Percentiles rank a stretch among this genome's conserved stretches.
Conservation (phyloP, 2,797 vertebrate genomes). For the Thalassophryne amazonica region DNA sequence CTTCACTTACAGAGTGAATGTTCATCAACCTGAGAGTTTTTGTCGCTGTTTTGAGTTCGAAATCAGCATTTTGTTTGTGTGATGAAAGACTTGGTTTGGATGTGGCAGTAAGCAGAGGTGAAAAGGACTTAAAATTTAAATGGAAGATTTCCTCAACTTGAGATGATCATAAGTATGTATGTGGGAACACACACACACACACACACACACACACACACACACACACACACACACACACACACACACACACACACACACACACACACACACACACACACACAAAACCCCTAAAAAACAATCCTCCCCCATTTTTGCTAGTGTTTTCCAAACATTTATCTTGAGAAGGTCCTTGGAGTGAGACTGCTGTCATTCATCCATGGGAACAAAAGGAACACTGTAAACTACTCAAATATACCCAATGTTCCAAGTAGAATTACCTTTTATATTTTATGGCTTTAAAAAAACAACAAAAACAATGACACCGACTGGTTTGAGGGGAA, state of each 20-base stretch:
- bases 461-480: neutral
- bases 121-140: no score
- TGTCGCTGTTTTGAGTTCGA: no score
- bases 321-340: neutral
- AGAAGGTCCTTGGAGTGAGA: neutral
- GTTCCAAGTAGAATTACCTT: neutral
- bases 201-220: no score
- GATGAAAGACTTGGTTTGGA: neutral
- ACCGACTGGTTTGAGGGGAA: neutral
- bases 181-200: no score
- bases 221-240: no score
- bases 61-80: neutral
- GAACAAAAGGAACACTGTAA: neutral
- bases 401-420: neutral
- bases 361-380: neutral
- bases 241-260: no score
- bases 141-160: no score
- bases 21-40: neutral
- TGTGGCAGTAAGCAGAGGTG: no score
- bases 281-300: no score
- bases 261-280: no score
- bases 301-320: neutral
- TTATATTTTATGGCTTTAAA: neutral
- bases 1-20: constrained; percentile 10
- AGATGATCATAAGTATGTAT: no score